phyloP scores from a whole-genome alignment of 2,113 vertebrate genomes.

The Mustelus asterias region DNA sequence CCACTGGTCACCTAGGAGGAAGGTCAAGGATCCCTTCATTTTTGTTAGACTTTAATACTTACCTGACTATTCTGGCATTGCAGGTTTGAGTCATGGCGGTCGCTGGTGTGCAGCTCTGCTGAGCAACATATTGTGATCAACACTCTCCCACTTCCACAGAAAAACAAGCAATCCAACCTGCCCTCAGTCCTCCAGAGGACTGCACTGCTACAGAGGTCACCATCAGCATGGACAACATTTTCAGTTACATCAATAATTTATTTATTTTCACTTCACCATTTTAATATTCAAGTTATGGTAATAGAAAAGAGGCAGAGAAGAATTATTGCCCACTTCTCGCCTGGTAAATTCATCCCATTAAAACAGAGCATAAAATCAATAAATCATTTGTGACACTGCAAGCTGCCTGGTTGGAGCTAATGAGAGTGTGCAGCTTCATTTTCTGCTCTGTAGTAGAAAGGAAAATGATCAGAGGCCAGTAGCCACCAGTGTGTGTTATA shows the following conservation, averaged over 20 bases:
- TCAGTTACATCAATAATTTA: neutral
- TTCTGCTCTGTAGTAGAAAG: neutral
- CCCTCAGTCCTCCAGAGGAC: neutral
- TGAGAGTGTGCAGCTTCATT: neutral
- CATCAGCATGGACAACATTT: neutral
- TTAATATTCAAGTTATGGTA: neutral
- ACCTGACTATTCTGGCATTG: neutral
- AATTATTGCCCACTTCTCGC: neutral
- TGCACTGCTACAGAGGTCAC: neutral
- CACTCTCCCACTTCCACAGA: neutral
- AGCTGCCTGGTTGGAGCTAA: neutral
- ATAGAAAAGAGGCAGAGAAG: neutral
- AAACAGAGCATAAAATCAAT: neutral
- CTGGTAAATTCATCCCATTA: neutral
- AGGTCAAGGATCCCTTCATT: no score
- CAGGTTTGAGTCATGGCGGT: neutral
- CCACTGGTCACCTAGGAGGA: no score
- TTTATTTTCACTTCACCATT: neutral
- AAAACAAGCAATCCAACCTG: neutral
- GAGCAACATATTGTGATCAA: neutral
- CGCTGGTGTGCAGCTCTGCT: no score
- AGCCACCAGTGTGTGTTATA: neutral
- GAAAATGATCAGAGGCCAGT: neutral
- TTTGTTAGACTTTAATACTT: no score
- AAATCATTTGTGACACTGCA: neutral